These are phyloP conservation scores for Chaenodraco wilsoni DNA, from an alignment of 2,797 vertebrate species.

Conservation along the genomic window DNA sequence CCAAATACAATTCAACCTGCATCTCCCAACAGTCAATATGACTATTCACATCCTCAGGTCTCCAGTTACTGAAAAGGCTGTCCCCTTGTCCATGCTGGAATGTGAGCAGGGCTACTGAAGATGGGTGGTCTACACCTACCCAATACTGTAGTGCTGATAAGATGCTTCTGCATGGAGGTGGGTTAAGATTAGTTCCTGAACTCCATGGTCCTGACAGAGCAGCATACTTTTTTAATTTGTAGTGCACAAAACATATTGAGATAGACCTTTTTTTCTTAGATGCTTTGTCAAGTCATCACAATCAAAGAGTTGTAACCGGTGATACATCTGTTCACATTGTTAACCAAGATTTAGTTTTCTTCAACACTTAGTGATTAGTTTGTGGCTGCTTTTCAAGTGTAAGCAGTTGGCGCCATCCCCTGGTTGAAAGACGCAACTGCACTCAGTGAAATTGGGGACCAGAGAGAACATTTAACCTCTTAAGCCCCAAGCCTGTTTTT, in stretches of 20 bases:
- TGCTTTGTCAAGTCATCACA: neutral
- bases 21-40: constrained; percentile 23
- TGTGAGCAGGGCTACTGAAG: constrained; percentile 48
- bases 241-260: neutral
- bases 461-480: neutral
- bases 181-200: no score
- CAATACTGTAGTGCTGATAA: constrained; percentile 21
- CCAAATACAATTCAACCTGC: neutral
- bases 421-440: constrained; percentile 49
- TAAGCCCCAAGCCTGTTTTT: no score
- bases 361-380: neutral
- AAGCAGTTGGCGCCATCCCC: constrained; percentile 43
- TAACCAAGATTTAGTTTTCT: neutral
- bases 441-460: neutral
- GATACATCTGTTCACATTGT: neutral
- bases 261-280: neutral
- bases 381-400: neutral
- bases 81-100: constrained; percentile 59
- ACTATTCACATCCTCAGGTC: constrained; percentile 50
- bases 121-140: constrained; percentile 65
- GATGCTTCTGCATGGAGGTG: constrained; percentile 2
- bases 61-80: constrained; percentile 63
- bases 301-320: neutral
- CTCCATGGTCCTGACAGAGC: neutral
- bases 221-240: neutral